Conservation (phyloP, 2,113 vertebrate genomes). For the Sebastes fasciatus region DNA sequence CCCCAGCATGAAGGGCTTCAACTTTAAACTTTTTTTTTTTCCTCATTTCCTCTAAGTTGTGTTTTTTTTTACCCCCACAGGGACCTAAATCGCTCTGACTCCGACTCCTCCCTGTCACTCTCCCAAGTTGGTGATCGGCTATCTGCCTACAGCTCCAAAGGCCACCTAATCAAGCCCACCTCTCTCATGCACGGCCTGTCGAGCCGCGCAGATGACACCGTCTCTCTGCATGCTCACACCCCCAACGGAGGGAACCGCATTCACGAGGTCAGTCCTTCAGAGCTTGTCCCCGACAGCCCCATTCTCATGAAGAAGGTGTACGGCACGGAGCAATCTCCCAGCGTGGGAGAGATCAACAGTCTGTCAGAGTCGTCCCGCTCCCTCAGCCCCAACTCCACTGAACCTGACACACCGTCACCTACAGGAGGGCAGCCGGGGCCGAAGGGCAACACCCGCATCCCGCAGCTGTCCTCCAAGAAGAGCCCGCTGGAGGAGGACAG, state of each 20-base stretch:
- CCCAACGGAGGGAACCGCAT: constrained; percentile 87
- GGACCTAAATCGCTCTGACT: constrained; percentile 95
- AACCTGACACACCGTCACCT: constrained; percentile 92
- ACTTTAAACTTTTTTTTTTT: background rate
- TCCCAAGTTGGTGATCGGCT: constrained; percentile 90
- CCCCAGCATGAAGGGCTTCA: constrained; percentile 55
- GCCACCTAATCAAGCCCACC: constrained; percentile 85
- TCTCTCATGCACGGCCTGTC: constrained; percentile 81
- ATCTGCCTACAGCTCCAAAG: constrained; percentile 82
- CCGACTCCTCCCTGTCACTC: constrained; percentile 94
- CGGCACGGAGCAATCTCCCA: constrained; percentile 88
- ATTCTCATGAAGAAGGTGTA: constrained; percentile 87
- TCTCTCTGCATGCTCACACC: constrained; percentile 73
- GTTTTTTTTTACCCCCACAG: constrained; percentile 69
- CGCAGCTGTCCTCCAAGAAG: constrained; percentile 95
- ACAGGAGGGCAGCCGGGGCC: constrained; percentile 78
- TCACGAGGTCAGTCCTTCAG: constrained; percentile 76
- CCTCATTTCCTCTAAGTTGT: constrained; percentile 21
- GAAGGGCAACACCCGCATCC: constrained; percentile 90
- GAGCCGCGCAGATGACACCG: constrained; percentile 81
- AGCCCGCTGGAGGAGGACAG: constrained; percentile 93
- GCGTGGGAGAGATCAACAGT: constrained; percentile 89
- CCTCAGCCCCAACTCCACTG: constrained; percentile 94
- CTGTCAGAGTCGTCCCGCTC: constrained; percentile 92
- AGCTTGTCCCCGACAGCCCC: constrained; percentile 88